Evolutionary conservation across 2,888 invertebrate genomes (phyloP).

Genomic region (Apeira syringaria): DNA sequence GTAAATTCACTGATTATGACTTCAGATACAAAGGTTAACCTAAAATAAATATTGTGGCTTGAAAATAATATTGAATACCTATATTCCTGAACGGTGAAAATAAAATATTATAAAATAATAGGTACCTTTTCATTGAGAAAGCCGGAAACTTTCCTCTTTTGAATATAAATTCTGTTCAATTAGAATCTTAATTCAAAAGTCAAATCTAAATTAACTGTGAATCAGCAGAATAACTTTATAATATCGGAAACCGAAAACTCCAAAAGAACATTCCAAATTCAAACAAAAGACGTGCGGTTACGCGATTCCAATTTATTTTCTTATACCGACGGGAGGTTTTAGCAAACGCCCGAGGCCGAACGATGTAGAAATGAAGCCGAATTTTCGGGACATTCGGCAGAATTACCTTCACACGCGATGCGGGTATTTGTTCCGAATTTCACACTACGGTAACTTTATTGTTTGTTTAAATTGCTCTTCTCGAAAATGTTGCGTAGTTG

Average conservation of each 20-base stretch:
- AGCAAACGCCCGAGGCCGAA: conserved; percentile 9
- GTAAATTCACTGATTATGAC: no score
- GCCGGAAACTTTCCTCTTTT: not conserved
- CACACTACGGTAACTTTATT: conserved; percentile 13
- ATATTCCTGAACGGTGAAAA: no score
- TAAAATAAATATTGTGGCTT: no score
- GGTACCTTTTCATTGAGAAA: no score
- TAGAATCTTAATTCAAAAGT: not conserved
- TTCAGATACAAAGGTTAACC: no score
- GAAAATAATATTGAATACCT: no score
- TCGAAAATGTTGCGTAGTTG: not conserved
- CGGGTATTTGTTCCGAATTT: conserved; percentile 24
- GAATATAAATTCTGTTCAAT: not conserved
- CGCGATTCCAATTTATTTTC: conserved; percentile 11
- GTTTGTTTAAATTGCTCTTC: conserved; percentile 4
- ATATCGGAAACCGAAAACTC: conserved; percentile 5
- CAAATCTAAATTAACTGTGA: conserved; percentile 4
- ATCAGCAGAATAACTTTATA: conserved; percentile 4
- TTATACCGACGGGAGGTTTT: conserved; percentile 2
- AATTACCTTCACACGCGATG: conserved; percentile 17
- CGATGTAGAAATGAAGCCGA: conserved; percentile 8
- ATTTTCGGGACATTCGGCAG: conserved; percentile 14
- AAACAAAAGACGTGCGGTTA: conserved; percentile 8
- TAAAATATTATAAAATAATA: no score
- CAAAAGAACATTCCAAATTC: conserved; percentile 11